Base-by-base conservation (phyloP, 1,140 invertebrate species). In the Drosophila subpulchrella region DNA sequence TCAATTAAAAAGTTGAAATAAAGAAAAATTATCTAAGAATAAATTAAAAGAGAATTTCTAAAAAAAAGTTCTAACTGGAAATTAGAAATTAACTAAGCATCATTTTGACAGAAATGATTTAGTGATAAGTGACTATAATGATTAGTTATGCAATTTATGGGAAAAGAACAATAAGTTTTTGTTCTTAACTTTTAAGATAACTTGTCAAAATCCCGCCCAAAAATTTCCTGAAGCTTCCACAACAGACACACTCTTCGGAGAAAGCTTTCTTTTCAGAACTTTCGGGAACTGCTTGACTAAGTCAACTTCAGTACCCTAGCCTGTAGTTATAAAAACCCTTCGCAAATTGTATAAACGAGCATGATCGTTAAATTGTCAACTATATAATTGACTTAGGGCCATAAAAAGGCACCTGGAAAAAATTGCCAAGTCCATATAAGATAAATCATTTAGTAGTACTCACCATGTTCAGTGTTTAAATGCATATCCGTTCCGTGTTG, bases 401-500 rank as follows among this genome's bases (percentile, higher is more conserved):
- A 27, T 50, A 59, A 11, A 66, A 44, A 54, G 11, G 8, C 4
- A 32, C 6, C 6, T 27, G 8, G 13, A 0, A 6, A 46, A 48
- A 30, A 44, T 2, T 30, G 8, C 20, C 13, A 3, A 11, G n/a
- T 15, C n/a, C 30, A 17, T 36, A 24, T 17, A 13, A 47, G 57
- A 66, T 75, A 58, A 66, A 76, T 76, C 55, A 67, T 11, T 48
- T 15, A 11, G 0, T 36, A 36, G 44, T 61, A 56, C 82, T 86
- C 38, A 88, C 83, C 83, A 88, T 88, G 71, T 63, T 88, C 65
- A 63, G 53, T 65, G 63, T 73, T 83, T 77, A 88, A 88, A 89
- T 88, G 83, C 80, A 88, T 88, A 88, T 88, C 84, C 84, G 73
- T 90, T 58, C 67, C 58, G 59, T 58, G 51, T 84, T 54, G 77